Evolutionary conservation across 2,113 vertebrate genomes (phyloP).

Genomic region (Grallaria varia): DNA sequence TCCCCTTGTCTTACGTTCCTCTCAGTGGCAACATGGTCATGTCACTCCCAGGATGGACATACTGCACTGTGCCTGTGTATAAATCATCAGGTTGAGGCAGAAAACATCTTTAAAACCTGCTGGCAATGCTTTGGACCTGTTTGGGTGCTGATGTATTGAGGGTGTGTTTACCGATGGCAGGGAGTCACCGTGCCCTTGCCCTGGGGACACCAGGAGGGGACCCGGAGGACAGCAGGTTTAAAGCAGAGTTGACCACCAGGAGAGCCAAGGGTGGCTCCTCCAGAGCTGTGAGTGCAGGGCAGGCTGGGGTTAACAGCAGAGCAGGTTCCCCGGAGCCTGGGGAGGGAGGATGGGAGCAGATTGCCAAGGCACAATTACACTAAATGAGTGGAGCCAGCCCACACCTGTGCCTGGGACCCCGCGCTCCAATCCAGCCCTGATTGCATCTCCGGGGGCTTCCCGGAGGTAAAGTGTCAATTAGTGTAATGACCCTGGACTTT

Average conservation of each 20-base stretch:
- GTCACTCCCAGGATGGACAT: not conserved
- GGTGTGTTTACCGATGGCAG: not conserved
- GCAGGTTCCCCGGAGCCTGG: not conserved
- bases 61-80: fast-evolving
- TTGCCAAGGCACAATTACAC: conserved; percentile 67
- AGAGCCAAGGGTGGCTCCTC: not conserved
- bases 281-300: not conserved
- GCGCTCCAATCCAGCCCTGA: conserved; percentile 47
- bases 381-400: conserved; percentile 64
- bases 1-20: not conserved
- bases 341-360: conserved; percentile 37
- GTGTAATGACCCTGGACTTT: conserved; percentile 69
- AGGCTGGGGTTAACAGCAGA: conserved; percentile 37
- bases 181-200: fast-evolving
- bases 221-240: fast-evolving
- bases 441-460: conserved; percentile 65
- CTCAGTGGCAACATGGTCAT: not conserved
- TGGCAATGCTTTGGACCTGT: not conserved
- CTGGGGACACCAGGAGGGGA: not conserved
- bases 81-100: not conserved
- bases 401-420: conserved; percentile 71
- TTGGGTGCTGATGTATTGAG: not conserved
- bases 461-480: conserved; percentile 74
- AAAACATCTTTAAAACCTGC: not conserved
- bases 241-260: not conserved